phyloP scores from a whole-genome alignment of 2,113 vertebrate genomes.

The Delphinapterus leucas region DNA sequence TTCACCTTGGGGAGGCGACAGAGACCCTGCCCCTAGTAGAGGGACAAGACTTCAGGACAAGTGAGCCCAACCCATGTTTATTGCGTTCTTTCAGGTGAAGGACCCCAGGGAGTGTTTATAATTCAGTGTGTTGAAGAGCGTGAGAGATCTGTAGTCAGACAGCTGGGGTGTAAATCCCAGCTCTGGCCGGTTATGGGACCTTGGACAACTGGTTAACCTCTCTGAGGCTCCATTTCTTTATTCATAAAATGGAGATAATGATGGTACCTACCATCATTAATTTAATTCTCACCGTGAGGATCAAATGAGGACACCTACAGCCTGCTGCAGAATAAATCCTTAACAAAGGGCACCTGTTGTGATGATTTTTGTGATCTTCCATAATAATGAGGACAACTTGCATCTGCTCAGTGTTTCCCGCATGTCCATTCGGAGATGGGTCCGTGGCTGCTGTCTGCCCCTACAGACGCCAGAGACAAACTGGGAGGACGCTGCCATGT shows the following conservation, averaged over 20 bases:
- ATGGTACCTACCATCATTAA: background rate
- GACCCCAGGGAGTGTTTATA: background rate
- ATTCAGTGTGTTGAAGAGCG: background rate
- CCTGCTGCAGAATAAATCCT: background rate
- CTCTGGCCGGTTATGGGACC: background rate
- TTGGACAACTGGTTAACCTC: background rate
- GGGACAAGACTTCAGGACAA: background rate
- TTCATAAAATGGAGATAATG: background rate
- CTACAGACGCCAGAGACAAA: background rate
- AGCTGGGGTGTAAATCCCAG: background rate
- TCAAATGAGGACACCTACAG: background rate
- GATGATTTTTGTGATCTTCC: fast-evolving
- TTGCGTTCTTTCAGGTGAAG: background rate
- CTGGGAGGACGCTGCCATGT: fast-evolving
- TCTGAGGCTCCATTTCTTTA: background rate
- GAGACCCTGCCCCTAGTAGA: background rate
- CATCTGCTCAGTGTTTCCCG: fast-evolving
- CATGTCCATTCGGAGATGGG: fast-evolving
- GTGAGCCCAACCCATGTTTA: background rate
- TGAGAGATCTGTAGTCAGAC: background rate
- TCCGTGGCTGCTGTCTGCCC: background rate
- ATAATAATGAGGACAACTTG: fast-evolving
- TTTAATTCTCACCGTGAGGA: background rate
- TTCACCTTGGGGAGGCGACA: background rate
- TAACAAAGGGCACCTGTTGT: fast-evolving